Evolutionary conservation across 2,113 vertebrate species (phyloP).

Genomic region (Mesoclemmys tuberculata): DNA sequence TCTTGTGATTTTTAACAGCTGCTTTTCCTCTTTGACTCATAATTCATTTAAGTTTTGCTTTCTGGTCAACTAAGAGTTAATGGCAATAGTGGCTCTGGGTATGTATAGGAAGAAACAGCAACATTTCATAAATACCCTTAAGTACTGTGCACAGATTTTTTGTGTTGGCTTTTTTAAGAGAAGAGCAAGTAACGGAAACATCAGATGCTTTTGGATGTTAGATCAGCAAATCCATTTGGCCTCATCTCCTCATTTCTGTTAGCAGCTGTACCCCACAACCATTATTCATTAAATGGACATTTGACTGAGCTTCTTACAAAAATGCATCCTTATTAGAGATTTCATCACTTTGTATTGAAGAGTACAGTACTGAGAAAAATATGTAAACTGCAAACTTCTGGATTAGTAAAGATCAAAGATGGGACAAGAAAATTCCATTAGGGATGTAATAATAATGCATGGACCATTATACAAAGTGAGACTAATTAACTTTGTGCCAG

Average conservation of each 20-base stretch:
- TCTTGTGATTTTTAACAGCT: conserved; percentile 6
- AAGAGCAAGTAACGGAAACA: background rate
- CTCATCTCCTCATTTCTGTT: background rate
- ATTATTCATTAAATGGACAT: background rate
- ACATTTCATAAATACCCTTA: background rate
- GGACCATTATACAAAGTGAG: background rate
- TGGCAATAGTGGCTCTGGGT: background rate
- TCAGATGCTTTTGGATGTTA: background rate
- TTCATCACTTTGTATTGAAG: background rate
- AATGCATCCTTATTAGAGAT: background rate
- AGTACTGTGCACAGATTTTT: background rate
- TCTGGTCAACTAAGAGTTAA: conserved; percentile 42
- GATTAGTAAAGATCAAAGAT: background rate
- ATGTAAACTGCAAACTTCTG: background rate
- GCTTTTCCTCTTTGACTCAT: conserved; percentile 50
- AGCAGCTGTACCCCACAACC: background rate
- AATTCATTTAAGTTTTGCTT: conserved; percentile 33
- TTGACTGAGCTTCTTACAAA: background rate
- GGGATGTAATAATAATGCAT: background rate
- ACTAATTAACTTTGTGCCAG: background rate
- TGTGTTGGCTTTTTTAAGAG: background rate
- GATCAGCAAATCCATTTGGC: background rate
- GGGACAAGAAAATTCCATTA: background rate
- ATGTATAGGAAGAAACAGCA: background rate
- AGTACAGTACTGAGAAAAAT: background rate